Base-by-base conservation (phyloP, 2,797 vertebrate species). In the Pogonophryne albipinna region DNA sequence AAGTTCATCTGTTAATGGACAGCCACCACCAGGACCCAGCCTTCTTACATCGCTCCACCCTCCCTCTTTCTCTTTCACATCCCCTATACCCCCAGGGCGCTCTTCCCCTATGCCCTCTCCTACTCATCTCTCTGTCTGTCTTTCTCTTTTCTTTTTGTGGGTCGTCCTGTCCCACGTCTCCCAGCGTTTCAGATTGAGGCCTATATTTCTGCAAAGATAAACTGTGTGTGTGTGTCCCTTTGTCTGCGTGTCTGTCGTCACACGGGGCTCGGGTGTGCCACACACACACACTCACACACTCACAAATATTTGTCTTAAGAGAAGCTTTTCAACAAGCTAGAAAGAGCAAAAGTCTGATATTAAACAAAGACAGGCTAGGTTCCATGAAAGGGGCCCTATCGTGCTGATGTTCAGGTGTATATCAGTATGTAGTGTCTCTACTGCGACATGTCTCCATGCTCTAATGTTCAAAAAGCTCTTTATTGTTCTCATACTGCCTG, bases 1-100 rank as follows among this genome's bases (percentile, higher is more conserved):
- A 99, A 97, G 97, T 98, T 98, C 97, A 97, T 98, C 96, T 97
- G 96, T 98, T 98, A 98, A 98, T 98, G 97, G 97, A 97, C 95
- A 96, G 95, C 93, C 94, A 89, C 87, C 91, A 85, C 92, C 94
- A 93, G 91, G 88, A 91, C 91, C 86, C 86, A 88, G 92, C 84
- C 86, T 87, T 31, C 52, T 71, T 71, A 76, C 82, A 79, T 79
- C 80, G 1, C 79, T 79, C 79, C 85, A 2, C 66, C 12, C 65
- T 58, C 50, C 20, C 56, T 55, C 75, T 70, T 82, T 56, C 85
- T 64, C 70, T 59, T 59, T 20, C 82, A 74, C 65, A 77, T 68
- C 82, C 89, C 76, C 79, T 66, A 66, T 59, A 74, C 86, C 83
- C 84, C 68, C 10, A 52, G 72, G 82, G 87, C 38, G 7, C 62